Evolutionary conservation across 1,140 invertebrate species (phyloP).

Genomic region (Bombus haemorrhoidalis): DNA sequence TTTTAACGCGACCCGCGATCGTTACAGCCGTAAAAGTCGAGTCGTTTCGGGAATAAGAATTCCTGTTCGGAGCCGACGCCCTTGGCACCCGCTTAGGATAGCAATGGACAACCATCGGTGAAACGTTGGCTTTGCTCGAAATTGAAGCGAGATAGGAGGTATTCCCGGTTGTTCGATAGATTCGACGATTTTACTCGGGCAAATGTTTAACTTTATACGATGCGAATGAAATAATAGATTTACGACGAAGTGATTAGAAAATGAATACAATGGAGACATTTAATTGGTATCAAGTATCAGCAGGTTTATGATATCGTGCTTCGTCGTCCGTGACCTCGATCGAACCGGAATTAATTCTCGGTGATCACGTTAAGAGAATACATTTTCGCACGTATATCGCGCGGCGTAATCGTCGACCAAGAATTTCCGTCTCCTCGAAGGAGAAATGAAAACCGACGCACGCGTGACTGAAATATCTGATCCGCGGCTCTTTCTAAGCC

Average conservation of each 20-base stretch:
- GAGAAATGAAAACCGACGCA: slow-evolving; percentile 36
- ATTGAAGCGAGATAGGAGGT: not conserved
- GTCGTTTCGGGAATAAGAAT: slow-evolving; percentile 72
- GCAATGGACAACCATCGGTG: slow-evolving; percentile 7
- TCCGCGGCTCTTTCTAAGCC: slow-evolving; percentile 71
- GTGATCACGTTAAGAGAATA: not conserved
- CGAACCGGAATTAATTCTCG: not conserved
- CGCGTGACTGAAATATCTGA: slow-evolving; percentile 74
- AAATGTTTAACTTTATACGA: too few relatives aligned
- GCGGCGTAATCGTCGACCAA: not conserved
- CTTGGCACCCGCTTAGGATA: slow-evolving; percentile 25
- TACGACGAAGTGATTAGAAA: too few relatives aligned
- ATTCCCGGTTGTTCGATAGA: too few relatives aligned
- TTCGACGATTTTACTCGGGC: too few relatives aligned
- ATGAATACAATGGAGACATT: too few relatives aligned
- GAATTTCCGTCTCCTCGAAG: not conserved
- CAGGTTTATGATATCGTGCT: not conserved
- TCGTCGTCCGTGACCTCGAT: not conserved
- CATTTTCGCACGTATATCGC: not conserved
- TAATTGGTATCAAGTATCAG: too few relatives aligned
- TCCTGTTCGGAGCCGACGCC: slow-evolving; percentile 50
- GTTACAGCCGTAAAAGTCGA: slow-evolving; percentile 75
- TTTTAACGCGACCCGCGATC: slow-evolving; percentile 75
- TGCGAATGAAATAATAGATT: too few relatives aligned
- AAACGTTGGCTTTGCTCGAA: slow-evolving; percentile 27